Base-by-base conservation (phyloP, 2,888 invertebrate species). In the Smittia sp. region DNA sequence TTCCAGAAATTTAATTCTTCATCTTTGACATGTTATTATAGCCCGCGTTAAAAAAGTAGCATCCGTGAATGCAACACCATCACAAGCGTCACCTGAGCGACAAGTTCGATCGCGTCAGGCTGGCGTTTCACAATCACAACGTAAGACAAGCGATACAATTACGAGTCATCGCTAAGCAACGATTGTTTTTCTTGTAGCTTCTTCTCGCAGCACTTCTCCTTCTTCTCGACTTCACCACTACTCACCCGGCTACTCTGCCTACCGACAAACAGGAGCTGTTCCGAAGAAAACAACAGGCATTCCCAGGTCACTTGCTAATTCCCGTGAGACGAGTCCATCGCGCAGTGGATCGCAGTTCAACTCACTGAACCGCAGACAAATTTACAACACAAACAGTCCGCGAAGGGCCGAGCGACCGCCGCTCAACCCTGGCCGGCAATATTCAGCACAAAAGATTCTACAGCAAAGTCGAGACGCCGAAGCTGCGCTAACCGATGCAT, bases 181-280 rank as follows among this genome's bases (percentile, higher is more conserved):
- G 24, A 18, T 1, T 41, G 15, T 66, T 66, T 46, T 18, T 46
- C 4, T 39, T 52, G 27, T 84, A 95, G 95, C 98, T 6, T 93
- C 94, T 66, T 96, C 96, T 77, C 86, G 98, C 52, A 96, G 96
- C 2, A 94, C 94, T 70, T 97, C 97, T 0, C 97, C 98, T 0
- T 93, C 95, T 74, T 93, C 96, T 0, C 89, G 94, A 75, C 83
- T 91, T 76, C 88, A 89, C 74, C 92, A 92, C 79, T 85, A 88
- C 74, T 90, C 85, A 76, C 85, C 86, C 73, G 86, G 76, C 7
- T 77, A 79, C 68, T 78, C 79, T 41, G 78, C 80, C 32, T 81
- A 82, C 74, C 77, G 78, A 20, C 77, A 76, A 75, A 84, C 85
- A 0, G 83, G 83, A 75, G 82, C 86, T 72, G 83, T 91, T 76